These are phyloP conservation scores for Acanthosepion pharaonis DNA, from an alignment of 2,888 invertebrate genomes.

Conservation along the genomic window DNA sequence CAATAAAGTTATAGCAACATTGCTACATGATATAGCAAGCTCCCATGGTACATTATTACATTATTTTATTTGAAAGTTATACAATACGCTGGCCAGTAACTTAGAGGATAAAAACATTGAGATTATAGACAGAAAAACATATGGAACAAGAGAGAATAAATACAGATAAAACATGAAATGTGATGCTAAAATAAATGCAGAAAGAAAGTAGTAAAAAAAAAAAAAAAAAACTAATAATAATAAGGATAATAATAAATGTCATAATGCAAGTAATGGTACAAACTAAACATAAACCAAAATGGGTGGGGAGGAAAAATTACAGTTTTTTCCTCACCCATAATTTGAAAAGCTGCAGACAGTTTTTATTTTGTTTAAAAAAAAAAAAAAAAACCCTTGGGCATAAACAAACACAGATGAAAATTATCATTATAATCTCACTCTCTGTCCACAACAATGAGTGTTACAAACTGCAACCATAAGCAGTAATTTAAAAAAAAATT, in stretches of 20 bases:
- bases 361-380: background rate
- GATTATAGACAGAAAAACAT: too few relatives aligned
- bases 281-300: background rate
- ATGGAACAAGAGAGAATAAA: too few relatives aligned
- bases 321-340: background rate
- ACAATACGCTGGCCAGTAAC: too few relatives aligned
- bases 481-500: background rate
- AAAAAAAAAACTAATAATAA: background rate
- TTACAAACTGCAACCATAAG: background rate
- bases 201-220: too few relatives aligned
- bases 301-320: background rate
- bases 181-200: too few relatives aligned
- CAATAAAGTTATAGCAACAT: too few relatives aligned
- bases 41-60: too few relatives aligned
- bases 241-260: background rate
- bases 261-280: background rate
- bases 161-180: too few relatives aligned
- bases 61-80: too few relatives aligned
- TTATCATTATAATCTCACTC: constrained; percentile 1
- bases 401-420: constrained; percentile 17
- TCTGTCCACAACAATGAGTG: background rate
- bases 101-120: too few relatives aligned
- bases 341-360: background rate
- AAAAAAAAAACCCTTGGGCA: background rate
- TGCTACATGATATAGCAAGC: too few relatives aligned